Percentiles rank a stretch among this genome's conserved stretches.
Evolutionary conservation across 1,140 invertebrate genomes (phyloP).

Genomic region (Chrysoperla carnea): DNA sequence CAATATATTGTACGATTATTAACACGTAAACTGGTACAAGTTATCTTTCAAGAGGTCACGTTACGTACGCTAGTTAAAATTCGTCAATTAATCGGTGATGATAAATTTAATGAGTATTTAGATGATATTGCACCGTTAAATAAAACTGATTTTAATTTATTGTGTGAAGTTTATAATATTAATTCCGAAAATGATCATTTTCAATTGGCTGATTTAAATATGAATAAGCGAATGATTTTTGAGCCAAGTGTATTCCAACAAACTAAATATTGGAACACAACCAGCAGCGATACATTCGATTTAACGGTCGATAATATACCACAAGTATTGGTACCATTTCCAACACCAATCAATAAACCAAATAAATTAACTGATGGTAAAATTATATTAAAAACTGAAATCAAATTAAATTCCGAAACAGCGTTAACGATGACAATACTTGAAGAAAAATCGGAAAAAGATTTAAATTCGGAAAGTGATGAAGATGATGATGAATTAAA

Average conservation of each 20-base stretch:
- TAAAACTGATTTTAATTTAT: constrained; percentile 41
- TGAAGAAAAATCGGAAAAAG: constrained; percentile 34
- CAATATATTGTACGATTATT: constrained; percentile 31
- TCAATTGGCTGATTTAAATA: constrained; percentile 10
- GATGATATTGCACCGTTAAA: constrained; percentile 26
- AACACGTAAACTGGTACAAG: constrained; percentile 43
- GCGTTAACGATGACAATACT: constrained; percentile 65
- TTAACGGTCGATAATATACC: constrained; percentile 12
- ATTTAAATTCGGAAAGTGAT: constrained; percentile 17
- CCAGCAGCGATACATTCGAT: constrained; percentile 7
- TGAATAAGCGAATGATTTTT: constrained; percentile 1
- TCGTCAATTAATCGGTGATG: constrained; percentile 36
- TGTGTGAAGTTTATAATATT: constrained; percentile 43
- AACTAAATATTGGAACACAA: constrained; percentile 11
- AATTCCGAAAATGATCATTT: constrained; percentile 3
- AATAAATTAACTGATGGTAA: constrained; percentile 22
- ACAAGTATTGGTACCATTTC: background rate
- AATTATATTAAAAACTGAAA: constrained; percentile 62
- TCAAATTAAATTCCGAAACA: constrained; percentile 55
- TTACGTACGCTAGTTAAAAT: constrained; percentile 46
- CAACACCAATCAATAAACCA: constrained; percentile 1
- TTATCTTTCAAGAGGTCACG: constrained; percentile 46
- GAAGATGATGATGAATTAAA: constrained; percentile 24
- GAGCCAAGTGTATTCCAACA: too few species aligned
- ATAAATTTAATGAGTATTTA: constrained; percentile 37